Conservation (phyloP, 2,797 vertebrate genomes). For the Coendou prehensilis region DNA sequence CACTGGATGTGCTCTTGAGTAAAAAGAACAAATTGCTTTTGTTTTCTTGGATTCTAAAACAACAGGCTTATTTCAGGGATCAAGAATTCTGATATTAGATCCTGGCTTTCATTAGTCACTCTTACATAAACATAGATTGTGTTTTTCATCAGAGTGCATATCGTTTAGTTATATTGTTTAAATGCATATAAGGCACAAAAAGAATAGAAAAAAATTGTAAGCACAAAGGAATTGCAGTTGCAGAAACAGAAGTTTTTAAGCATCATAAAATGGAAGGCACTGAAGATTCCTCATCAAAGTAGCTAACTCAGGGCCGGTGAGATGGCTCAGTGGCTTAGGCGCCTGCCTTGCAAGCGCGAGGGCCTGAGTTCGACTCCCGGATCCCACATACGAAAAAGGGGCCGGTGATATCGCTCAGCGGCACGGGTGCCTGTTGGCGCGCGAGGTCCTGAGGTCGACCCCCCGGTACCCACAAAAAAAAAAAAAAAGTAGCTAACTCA, state of each 20-base stretch:
- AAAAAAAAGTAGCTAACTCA: constrained; percentile 54
- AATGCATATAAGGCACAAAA: background rate
- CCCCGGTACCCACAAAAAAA: no score
- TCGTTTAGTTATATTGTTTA: constrained; percentile 49
- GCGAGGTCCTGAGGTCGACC: no score
- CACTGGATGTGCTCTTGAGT: constrained; percentile 59
- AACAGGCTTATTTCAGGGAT: constrained; percentile 60
- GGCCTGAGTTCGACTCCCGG: no score
- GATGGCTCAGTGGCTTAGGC: no score
- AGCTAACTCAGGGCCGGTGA: constrained; percentile 54
- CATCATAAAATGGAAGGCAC: constrained; percentile 57
- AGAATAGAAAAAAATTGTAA: background rate
- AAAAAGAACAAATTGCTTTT: constrained; percentile 72
- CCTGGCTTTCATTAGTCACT: constrained; percentile 63
- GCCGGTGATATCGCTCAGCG: no score
- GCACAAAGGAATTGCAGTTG: background rate
- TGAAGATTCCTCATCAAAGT: background rate
- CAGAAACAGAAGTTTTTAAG: constrained; percentile 53
- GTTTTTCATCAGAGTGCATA: constrained; percentile 31
- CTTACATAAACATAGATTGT: constrained; percentile 54
- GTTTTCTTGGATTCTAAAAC: constrained; percentile 67
- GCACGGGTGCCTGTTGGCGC: no score
- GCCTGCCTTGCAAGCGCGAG: no score
- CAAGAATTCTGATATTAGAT: constrained; percentile 60
- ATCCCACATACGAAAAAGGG: no score